These are phyloP conservation scores for Arrhopalites spinosus DNA, from an alignment of 2,888 invertebrate genomes.

Conservation along the genomic window DNA sequence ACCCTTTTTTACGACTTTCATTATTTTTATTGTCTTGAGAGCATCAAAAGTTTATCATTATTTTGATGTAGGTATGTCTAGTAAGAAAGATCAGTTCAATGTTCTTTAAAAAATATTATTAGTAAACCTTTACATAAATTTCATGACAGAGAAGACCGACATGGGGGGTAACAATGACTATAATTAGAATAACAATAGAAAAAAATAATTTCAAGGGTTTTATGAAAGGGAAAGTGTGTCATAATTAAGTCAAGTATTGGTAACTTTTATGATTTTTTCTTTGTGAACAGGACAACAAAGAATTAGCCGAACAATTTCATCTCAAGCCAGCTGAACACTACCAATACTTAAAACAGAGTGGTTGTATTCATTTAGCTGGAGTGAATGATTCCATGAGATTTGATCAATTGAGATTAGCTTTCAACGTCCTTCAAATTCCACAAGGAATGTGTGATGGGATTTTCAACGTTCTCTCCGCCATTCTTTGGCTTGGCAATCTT, in stretches of 20 bases:
- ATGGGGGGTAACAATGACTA: no score
- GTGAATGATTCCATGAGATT: slow-evolving; percentile 72
- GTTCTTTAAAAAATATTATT: no score
- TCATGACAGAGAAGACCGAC: no score
- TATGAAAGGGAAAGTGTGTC: no score
- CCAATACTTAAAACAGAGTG: slow-evolving; percentile 82
- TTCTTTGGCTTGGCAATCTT: slow-evolving; percentile 88
- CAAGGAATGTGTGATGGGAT: slow-evolving; percentile 85
- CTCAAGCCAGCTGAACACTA: slow-evolving; percentile 76
- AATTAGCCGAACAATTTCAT: slow-evolving; percentile 74
- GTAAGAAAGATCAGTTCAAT: no score
- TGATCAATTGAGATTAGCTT: slow-evolving; percentile 83
- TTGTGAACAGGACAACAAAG: slow-evolving; percentile 68
- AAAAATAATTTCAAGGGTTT: no score
- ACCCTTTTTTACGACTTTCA: no score
- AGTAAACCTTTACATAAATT: no score
- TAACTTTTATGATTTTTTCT: slow-evolving; percentile 1
- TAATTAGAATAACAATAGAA: no score
- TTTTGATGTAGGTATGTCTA: no score
- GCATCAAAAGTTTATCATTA: no score
- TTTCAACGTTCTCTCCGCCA: slow-evolving; percentile 84
- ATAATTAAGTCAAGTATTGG: neutral
- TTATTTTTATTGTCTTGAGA: no score
- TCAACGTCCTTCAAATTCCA: slow-evolving; percentile 86
- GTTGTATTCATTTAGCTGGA: slow-evolving; percentile 71